Percentiles rank a stretch among this genome's conserved stretches.
These are phyloP conservation scores for Eilema depressum DNA, from an alignment of 2,888 invertebrate genomes.

Conservation along the genomic window DNA sequence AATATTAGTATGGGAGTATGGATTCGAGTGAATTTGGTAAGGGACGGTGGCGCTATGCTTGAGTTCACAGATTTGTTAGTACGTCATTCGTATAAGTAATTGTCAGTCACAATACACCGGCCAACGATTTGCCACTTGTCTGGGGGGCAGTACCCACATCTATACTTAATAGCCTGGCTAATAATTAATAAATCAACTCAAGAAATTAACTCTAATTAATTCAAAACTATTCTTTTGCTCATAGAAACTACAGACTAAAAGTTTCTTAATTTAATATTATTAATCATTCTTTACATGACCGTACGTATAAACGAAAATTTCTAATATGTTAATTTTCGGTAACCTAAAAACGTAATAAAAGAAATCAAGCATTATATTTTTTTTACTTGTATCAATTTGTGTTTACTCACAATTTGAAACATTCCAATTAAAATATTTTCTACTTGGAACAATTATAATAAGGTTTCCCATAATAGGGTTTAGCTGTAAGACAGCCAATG, in stretches of 20 bases:
- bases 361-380: not conserved
- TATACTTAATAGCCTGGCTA: not conserved
- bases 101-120: too few species aligned
- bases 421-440: not conserved
- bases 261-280: not conserved
- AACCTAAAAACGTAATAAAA: not conserved
- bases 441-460: not conserved
- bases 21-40: too few species aligned
- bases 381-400: not conserved
- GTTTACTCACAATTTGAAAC: slow-evolving; percentile 4
- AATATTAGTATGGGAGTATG: too few species aligned
- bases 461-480: not conserved
- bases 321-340: not conserved
- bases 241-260: not conserved
- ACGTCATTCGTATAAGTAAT: slow-evolving; percentile 8
- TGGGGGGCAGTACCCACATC: not conserved
- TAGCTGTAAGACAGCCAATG: slow-evolving; percentile 6
- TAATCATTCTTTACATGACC: too few species aligned
- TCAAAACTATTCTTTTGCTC: not conserved
- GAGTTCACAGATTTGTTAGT: too few species aligned
- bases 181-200: too few species aligned
- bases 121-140: too few species aligned
- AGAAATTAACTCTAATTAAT: not conserved
- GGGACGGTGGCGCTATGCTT: too few species aligned
- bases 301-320: not conserved